Percentiles rank a stretch among this genome's conserved stretches.
phyloP scores from a whole-genome alignment of 1,140 invertebrate species.

The Charaxes varanes region DNA sequence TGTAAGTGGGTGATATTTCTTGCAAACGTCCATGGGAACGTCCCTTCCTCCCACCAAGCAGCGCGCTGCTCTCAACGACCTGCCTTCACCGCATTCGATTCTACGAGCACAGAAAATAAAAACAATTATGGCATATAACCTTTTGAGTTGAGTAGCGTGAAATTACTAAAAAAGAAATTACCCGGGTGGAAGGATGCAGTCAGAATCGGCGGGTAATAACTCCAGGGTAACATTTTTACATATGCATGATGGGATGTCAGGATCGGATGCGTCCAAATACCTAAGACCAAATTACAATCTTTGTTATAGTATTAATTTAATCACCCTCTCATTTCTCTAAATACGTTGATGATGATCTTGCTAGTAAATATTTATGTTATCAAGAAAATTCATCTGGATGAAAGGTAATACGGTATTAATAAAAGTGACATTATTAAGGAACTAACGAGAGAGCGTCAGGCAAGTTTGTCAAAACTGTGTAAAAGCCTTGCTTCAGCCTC shows the following conservation, averaged over 20 bases:
- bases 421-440: too few relatives aligned
- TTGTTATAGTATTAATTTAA: too few relatives aligned
- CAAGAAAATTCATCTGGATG: too few relatives aligned
- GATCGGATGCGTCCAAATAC: constrained; percentile 51
- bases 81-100: constrained; percentile 57
- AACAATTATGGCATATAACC: too few relatives aligned
- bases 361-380: too few relatives aligned
- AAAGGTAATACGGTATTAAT: too few relatives aligned
- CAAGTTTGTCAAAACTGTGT: too few relatives aligned
- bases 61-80: constrained; percentile 48
- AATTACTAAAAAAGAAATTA: constrained; percentile 18
- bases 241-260: constrained; percentile 50
- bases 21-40: constrained; percentile 63
- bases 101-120: constrained; percentile 26
- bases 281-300: constrained; percentile 25
- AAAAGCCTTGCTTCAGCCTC: too few relatives aligned
- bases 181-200: constrained; percentile 58
- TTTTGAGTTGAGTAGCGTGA: too few relatives aligned
- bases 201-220: constrained; percentile 52
- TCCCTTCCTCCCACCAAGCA: constrained; percentile 55
- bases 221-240: constrained; percentile 57
- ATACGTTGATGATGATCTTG: too few relatives aligned
- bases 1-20: constrained; percentile 60
- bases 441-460: too few relatives aligned
- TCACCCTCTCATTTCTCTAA: too few relatives aligned